Percentiles rank a stretch among this genome's conserved stretches.
Evolutionary conservation across 2,113 vertebrate genomes (phyloP).

Genomic region (Dipodomys spectabilis): DNA sequence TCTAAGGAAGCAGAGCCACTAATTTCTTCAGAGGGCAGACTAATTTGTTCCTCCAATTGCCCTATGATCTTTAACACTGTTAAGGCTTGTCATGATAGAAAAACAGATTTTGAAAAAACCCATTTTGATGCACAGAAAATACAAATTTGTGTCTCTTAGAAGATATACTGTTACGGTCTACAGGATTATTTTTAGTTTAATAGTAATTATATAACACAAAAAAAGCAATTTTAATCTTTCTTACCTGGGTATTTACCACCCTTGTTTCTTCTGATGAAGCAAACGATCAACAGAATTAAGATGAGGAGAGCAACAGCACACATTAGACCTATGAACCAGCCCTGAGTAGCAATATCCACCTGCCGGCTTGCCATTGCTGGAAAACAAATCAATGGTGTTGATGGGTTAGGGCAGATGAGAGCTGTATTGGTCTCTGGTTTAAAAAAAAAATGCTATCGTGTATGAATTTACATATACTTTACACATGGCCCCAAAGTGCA

Average conservation of each 20-base stretch:
- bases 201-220: background rate
- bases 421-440: background rate
- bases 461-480: background rate
- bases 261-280: constrained; percentile 99
- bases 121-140: background rate
- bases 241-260: constrained; percentile 99
- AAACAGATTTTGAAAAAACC: background rate
- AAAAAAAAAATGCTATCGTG: background rate
- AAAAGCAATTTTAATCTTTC: constrained; percentile 53
- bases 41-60: background rate
- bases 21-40: background rate
- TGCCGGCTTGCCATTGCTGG: constrained; percentile 96
- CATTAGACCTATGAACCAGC: constrained; percentile 99
- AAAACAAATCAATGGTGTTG: constrained; percentile 63
- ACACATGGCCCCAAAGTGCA: background rate
- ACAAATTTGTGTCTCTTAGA: background rate
- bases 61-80: background rate
- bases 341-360: constrained; percentile 98
- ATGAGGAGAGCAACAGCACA: constrained; percentile 98
- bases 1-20: background rate
- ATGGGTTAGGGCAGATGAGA: background rate
- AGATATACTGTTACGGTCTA: background rate
- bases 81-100: background rate
- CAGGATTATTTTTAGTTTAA: background rate
- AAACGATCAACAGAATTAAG: constrained; percentile 97